A percentile compares a stretch with the other conserved stretches of the same genome.
Evolutionary conservation across 2,888 invertebrate species (phyloP).

Genomic region (Morpho helenor): DNA sequence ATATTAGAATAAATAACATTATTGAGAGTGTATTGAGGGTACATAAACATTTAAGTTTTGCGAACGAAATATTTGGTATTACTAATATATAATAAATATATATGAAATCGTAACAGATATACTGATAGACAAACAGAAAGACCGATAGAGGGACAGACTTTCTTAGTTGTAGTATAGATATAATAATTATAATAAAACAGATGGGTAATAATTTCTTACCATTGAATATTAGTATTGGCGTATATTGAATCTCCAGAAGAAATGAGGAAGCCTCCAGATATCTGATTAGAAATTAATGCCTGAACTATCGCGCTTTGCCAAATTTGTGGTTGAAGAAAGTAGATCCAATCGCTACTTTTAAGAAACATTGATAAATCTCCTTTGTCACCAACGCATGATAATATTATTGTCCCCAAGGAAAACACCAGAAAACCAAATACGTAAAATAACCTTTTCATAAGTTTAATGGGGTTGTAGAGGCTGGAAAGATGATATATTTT

Average conservation of each 20-base stretch:
- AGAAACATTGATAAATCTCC: constrained; percentile 34
- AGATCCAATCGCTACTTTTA: constrained; percentile 38
- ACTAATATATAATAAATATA: too few relatives aligned
- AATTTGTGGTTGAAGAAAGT: constrained; percentile 43
- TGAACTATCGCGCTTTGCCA: constrained; percentile 58
- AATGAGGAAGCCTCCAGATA: constrained; percentile 59
- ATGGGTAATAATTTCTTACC: constrained; percentile 39
- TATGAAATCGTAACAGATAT: too few relatives aligned
- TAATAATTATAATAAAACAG: too few relatives aligned
- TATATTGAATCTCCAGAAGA: constrained; percentile 57
- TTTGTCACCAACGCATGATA: constrained; percentile 37
- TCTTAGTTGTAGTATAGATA: too few relatives aligned
- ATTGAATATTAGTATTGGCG: constrained; percentile 50
- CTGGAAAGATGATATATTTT: constrained; percentile 35
- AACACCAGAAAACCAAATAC: constrained; percentile 42
- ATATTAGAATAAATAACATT: too few relatives aligned
- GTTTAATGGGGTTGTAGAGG: constrained; percentile 57
- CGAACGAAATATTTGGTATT: too few relatives aligned
- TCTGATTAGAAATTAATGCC: constrained; percentile 52
- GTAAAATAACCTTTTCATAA: constrained; percentile 57
- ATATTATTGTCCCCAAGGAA: constrained; percentile 36
- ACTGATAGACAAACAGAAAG: too few relatives aligned
- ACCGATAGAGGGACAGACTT: background rate
- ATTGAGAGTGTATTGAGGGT: too few relatives aligned
- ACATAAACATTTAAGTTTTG: too few relatives aligned